Evolutionary conservation across 2,888 invertebrate genomes (phyloP).

Genomic region (Nymphalis polychloros): DNA sequence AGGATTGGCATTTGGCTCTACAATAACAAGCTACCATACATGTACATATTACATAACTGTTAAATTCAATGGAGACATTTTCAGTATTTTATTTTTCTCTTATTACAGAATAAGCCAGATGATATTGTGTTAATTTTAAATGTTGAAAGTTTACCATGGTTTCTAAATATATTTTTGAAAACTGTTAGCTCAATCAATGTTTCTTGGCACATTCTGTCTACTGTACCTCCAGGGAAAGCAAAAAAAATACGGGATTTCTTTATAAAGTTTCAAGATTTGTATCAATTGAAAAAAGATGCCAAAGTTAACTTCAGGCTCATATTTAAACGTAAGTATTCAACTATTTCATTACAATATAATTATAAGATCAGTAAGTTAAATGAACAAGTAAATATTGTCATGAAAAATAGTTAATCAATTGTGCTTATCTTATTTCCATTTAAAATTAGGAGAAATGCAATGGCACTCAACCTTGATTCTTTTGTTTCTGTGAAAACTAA

Average conservation of each 20-base stretch:
- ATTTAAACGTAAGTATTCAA: conserved; percentile 85
- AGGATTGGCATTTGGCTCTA: no score
- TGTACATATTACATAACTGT: no score
- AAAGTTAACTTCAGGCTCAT: conserved; percentile 84
- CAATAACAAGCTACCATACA: no score
- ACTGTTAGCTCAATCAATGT: conserved; percentile 79
- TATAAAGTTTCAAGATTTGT: conserved; percentile 48
- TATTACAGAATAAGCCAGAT: conserved; percentile 67
- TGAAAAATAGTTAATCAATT: no score
- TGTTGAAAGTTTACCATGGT: conserved; percentile 85
- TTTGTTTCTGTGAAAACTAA: no score
- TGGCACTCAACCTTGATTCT: no score
- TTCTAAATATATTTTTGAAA: conserved; percentile 82
- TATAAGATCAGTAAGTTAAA: background rate
- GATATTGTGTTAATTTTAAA: conserved; percentile 86
- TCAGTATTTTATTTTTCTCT: background rate
- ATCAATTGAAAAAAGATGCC: conserved; percentile 36
- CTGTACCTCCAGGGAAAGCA: conserved; percentile 72
- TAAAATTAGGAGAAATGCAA: no score
- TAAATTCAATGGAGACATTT: no score
- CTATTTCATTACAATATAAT: background rate
- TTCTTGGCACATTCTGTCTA: conserved; percentile 84
- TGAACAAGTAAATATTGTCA: no score
- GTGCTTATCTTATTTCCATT: background rate
- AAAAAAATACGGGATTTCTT: conserved; percentile 63